phyloP scores from a whole-genome alignment of 2,888 invertebrate species.

The Tinea pellionella region DNA sequence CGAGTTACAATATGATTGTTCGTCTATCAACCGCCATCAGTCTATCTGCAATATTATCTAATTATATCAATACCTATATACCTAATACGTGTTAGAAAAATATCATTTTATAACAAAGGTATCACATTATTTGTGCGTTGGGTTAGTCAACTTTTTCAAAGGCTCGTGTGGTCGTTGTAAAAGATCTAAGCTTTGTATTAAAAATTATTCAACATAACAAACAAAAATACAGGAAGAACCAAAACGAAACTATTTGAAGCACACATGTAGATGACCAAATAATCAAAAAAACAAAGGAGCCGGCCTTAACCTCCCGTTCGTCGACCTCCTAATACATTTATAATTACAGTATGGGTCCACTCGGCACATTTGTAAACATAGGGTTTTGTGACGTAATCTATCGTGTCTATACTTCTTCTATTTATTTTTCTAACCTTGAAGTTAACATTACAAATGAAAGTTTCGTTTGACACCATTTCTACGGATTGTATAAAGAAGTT shows the following conservation, averaged over 20 bases:
- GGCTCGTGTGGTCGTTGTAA: too few relatives aligned
- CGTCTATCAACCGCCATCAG: too few relatives aligned
- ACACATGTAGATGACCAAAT: slow-evolving; percentile 19
- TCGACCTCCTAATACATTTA: slow-evolving; percentile 65
- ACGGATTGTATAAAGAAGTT: background rate
- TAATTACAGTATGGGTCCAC: slow-evolving; percentile 46
- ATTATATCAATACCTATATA: too few relatives aligned
- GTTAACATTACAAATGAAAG: background rate
- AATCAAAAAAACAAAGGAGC: slow-evolving; percentile 30
- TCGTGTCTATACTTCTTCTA: background rate
- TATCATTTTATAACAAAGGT: too few relatives aligned
- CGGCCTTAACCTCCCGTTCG: slow-evolving; percentile 50
- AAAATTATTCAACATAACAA: too few relatives aligned
- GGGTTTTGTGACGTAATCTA: slow-evolving; percentile 19
- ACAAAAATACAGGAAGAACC: background rate
- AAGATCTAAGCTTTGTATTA: too few relatives aligned
- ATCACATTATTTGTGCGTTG: too few relatives aligned
- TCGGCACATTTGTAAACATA: slow-evolving; percentile 53
- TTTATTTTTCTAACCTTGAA: background rate
- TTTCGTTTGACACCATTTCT: background rate
- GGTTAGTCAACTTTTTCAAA: too few relatives aligned
- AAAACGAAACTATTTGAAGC: background rate
- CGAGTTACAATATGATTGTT: too few relatives aligned
- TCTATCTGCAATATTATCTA: too few relatives aligned
- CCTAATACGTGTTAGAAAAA: too few relatives aligned